Conservation (phyloP, 1,140 invertebrate genomes). For the Pentalonia nigronervosa region DNA sequence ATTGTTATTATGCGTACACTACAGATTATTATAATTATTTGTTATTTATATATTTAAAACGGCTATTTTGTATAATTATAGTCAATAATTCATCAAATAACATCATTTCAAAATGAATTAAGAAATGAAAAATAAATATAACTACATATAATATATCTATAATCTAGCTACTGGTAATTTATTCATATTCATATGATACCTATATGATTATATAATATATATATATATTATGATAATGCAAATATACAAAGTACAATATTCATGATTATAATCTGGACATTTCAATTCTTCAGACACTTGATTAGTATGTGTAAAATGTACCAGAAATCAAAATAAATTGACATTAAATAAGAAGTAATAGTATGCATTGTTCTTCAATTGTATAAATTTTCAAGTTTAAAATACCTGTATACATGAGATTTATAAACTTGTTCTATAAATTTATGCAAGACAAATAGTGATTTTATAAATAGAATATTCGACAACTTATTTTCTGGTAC, state of each 20-base stretch:
- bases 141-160: background rate
- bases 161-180: too few relatives aligned
- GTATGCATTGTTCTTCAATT: background rate
- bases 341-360: background rate
- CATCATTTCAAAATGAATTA: background rate
- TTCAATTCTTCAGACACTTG: background rate
- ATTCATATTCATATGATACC: too few relatives aligned
- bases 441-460: background rate
- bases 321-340: background rate
- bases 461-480: conserved; percentile 43
- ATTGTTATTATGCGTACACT: too few relatives aligned
- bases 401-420: background rate
- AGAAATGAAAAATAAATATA: too few relatives aligned
- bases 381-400: background rate
- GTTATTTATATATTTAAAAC: too few relatives aligned
- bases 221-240: background rate
- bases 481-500: conserved; percentile 12
- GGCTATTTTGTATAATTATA: background rate
- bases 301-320: background rate
- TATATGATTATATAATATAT: too few relatives aligned
- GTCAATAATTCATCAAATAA: background rate
- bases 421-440: background rate
- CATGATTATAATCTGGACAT: too few relatives aligned
- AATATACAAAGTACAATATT: background rate
- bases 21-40: too few relatives aligned